These are phyloP conservation scores for Triplophysa yarkandensis DNA, from an alignment of 2,797 vertebrate species.

Conservation along the genomic window DNA sequence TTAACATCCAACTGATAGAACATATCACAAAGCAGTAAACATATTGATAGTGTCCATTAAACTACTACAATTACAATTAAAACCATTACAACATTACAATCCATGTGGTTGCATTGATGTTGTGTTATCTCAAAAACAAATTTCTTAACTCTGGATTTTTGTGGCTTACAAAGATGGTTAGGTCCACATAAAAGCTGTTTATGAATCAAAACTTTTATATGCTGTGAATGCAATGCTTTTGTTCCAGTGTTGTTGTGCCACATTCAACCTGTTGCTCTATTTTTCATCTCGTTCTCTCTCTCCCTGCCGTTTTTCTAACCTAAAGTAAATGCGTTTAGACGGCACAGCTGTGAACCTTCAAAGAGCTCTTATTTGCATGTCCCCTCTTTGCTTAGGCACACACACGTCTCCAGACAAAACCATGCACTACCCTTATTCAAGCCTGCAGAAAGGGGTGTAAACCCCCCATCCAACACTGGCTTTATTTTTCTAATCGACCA, in stretches of 20 bases:
- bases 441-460: conserved; percentile 52
- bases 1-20: too few relatives aligned
- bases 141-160: conserved; percentile 15
- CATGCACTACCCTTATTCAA: conserved; percentile 42
- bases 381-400: conserved; percentile 23
- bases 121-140: too few relatives aligned
- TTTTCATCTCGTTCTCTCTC: conserved; percentile 12
- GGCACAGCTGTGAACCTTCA: conserved; percentile 52
- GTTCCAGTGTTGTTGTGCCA: conserved; percentile 20
- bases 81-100: too few relatives aligned
- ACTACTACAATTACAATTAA: too few relatives aligned
- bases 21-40: too few relatives aligned
- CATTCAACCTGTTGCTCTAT: conserved; percentile 34
- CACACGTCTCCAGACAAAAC: conserved; percentile 42
- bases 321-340: conserved; percentile 41
- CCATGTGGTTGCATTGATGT: too few relatives aligned
- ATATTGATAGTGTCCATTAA: too few relatives aligned
- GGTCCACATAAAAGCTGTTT: conserved; percentile 28
- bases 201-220: conserved; percentile 39
- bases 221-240: conserved; percentile 22
- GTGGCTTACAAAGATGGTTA: not conserved
- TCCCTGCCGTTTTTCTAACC: conserved; percentile 21
- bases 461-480: conserved; percentile 68
- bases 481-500: conserved; percentile 59
- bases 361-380: conserved; percentile 47